Evolutionary conservation across 2,888 invertebrate species (phyloP).

Genomic region (Hedya salicella): DNA sequence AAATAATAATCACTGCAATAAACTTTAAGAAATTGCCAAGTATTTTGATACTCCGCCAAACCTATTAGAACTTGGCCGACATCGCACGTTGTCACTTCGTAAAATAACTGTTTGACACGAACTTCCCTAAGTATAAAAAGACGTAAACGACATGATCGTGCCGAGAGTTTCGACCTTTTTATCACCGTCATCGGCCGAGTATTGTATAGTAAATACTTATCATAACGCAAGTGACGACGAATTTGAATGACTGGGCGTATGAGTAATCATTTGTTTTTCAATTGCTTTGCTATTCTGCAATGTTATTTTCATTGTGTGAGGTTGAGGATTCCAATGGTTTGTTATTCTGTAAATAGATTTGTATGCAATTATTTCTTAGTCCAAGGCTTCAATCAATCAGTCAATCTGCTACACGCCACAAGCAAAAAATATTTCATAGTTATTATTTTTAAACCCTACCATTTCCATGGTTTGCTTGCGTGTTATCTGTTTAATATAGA

Average conservation of each 20-base stretch:
- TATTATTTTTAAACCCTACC: too few relatives aligned
- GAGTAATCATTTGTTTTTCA: neutral
- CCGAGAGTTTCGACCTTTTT: neutral
- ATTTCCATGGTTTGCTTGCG: too few relatives aligned
- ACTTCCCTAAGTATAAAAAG: neutral
- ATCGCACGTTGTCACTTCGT: slow-evolving; percentile 6
- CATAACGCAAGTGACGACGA: slow-evolving; percentile 19
- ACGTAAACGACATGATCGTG: neutral
- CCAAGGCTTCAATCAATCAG: too few relatives aligned
- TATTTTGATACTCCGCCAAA: slow-evolving; percentile 34
- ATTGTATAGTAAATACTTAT: slow-evolving; percentile 32
- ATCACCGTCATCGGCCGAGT: slow-evolving; percentile 3
- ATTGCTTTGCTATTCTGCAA: neutral
- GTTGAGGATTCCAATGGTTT: neutral
- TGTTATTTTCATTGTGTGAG: neutral
- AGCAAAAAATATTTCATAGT: too few relatives aligned
- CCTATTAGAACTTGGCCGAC: slow-evolving; percentile 14
- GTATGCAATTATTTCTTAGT: too few relatives aligned
- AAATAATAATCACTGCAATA: slow-evolving; percentile 25
- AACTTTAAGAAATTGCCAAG: slow-evolving; percentile 16
- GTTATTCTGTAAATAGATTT: neutral
- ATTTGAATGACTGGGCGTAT: slow-evolving; percentile 16
- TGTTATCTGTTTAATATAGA: too few relatives aligned
- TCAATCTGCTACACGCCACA: too few relatives aligned
- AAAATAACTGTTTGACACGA: slow-evolving; percentile 7